Conservation (phyloP, 1,140 invertebrate genomes). For the Pogonognathellus flavescens region DNA sequence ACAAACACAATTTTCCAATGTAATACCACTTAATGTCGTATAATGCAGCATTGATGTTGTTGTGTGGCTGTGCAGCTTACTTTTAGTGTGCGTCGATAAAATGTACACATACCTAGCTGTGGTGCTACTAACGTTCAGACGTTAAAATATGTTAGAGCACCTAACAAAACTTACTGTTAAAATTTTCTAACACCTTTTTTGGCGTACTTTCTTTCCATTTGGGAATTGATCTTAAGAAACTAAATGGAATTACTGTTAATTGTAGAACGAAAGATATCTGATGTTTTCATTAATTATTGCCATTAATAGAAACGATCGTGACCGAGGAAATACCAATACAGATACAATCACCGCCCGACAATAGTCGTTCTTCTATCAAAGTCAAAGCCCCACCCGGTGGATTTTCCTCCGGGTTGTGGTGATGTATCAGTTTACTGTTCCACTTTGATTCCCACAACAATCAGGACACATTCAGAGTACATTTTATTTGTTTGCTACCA, state of each 20-base stretch:
- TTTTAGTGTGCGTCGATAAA: no score
- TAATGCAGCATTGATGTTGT: no score
- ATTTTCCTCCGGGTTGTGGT: conserved; percentile 68
- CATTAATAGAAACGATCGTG: conserved; percentile 35
- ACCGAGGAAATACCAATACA: conserved; percentile 54
- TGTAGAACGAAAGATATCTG: no score
- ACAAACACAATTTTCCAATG: no score
- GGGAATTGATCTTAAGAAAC: background rate
- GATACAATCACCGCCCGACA: background rate
- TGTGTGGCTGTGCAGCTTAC: no score
- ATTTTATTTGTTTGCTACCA: background rate
- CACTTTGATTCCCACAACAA: background rate
- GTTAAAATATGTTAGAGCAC: no score
- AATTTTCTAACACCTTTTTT: no score
- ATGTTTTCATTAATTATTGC: conserved; percentile 13
- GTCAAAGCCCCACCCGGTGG: conserved; percentile 68
- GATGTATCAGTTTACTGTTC: conserved; percentile 5
- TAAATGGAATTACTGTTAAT: no score
- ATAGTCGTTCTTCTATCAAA: conserved; percentile 56
- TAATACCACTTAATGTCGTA: no score
- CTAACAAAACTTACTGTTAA: background rate
- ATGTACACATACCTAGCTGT: no score
- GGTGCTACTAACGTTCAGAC: no score
- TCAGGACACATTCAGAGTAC: background rate
- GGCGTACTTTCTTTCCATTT: no score